Conservation (phyloP, 2,888 invertebrate genomes). For the Mythimna ferrago region DNA sequence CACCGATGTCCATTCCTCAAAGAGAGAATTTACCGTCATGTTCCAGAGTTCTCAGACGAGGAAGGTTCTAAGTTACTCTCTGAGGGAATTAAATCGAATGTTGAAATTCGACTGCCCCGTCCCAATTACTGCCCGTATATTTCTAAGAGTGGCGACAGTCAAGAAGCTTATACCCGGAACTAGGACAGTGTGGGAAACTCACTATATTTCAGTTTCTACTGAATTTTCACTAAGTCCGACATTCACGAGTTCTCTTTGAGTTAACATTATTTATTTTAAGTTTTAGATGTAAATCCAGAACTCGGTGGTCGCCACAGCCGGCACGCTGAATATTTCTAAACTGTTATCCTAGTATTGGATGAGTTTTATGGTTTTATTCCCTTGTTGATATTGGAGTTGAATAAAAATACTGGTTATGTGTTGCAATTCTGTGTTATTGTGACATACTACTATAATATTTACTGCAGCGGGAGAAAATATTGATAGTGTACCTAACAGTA, state of each 20-base stretch:
- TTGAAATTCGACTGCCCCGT: background rate
- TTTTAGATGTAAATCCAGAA: conserved; percentile 60
- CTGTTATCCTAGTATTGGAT: conserved; percentile 45
- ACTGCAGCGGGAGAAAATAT: background rate
- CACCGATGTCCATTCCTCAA: too few species aligned
- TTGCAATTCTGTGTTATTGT: conserved; percentile 2
- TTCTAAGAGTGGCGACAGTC: conserved; percentile 55
- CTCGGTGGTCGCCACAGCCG: conserved; percentile 44
- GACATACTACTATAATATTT: background rate
- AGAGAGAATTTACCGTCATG: too few species aligned
- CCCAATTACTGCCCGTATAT: conserved; percentile 32
- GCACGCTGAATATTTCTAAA: conserved; percentile 39
- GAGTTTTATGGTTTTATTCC: conserved; percentile 32
- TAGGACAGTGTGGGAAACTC: conserved; percentile 67
- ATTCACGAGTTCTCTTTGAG: conserved; percentile 69
- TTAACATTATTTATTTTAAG: conserved; percentile 68
- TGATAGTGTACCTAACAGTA: too few species aligned
- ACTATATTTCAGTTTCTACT: conserved; percentile 67
- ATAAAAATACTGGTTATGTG: conserved; percentile 14
- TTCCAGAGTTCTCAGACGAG: too few species aligned
- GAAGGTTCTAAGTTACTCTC: background rate
- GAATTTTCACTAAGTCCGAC: conserved; percentile 68
- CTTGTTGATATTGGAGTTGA: conserved; percentile 30
- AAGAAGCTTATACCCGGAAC: conserved; percentile 75
- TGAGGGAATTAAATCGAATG: background rate